Evolutionary conservation across 2,888 invertebrate species (phyloP).

Genomic region (Mechanitis mazaeus): DNA sequence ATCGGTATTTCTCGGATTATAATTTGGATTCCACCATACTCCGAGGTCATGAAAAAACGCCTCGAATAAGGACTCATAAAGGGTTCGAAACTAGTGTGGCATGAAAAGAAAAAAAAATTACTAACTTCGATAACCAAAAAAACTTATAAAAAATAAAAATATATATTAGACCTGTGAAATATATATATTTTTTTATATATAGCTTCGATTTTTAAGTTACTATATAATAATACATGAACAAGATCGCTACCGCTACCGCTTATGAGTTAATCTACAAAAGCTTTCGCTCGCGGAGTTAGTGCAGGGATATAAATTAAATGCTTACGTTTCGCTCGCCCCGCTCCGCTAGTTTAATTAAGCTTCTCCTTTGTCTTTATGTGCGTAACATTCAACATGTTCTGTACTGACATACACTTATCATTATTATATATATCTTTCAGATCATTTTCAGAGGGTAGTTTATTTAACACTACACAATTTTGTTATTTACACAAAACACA

Average conservation of each 20-base stretch:
- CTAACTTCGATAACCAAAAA: too few species aligned
- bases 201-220: not conserved
- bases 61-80: too few species aligned
- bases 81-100: too few species aligned
- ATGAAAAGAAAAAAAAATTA: too few species aligned
- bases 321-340: constrained; percentile 73
- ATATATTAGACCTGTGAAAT: too few species aligned
- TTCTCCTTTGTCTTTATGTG: constrained; percentile 70
- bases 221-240: constrained; percentile 15
- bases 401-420: constrained; percentile 28
- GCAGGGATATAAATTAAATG: constrained; percentile 76
- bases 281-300: constrained; percentile 71
- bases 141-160: too few species aligned
- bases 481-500: constrained; percentile 44
- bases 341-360: constrained; percentile 75
- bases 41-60: too few species aligned
- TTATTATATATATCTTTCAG: not conserved
- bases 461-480: constrained; percentile 16
- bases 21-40: too few species aligned
- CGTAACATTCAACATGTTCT: constrained; percentile 66
- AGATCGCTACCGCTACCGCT: constrained; percentile 27
- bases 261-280: constrained; percentile 41
- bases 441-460: not conserved
- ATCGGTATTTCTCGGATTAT: too few species aligned
- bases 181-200: too few species aligned